These are phyloP conservation scores for Allygus modestus DNA, from an alignment of 2,888 invertebrate genomes.

Conservation along the genomic window DNA sequence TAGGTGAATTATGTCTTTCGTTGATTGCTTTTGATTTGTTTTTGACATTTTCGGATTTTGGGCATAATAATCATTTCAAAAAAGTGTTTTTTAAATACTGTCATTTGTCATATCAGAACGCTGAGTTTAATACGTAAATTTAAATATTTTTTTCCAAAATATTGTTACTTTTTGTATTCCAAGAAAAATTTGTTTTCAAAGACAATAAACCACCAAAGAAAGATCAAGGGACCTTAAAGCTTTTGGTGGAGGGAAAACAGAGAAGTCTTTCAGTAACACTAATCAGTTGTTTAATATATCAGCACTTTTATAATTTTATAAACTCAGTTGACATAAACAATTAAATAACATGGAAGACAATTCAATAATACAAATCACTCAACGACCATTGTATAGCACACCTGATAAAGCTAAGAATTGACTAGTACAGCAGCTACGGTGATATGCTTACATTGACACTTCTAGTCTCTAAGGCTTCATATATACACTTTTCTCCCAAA, in stretches of 20 bases:
- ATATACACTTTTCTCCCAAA: constrained; percentile 31
- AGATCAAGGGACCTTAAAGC: too few relatives aligned
- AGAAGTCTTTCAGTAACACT: constrained; percentile 26
- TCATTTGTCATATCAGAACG: too few relatives aligned
- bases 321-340: constrained; percentile 35
- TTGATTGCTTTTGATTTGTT: too few relatives aligned
- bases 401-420: constrained; percentile 40
- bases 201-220: too few relatives aligned
- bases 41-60: too few relatives aligned
- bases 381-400: not conserved
- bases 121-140: too few relatives aligned
- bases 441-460: not conserved
- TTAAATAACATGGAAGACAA: constrained; percentile 54
- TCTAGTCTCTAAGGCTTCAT: constrained; percentile 32
- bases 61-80: too few relatives aligned
- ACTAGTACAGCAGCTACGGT: constrained; percentile 10
- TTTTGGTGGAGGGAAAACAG: not conserved
- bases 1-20: too few relatives aligned
- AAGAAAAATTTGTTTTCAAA: too few relatives aligned
- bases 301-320: constrained; percentile 37
- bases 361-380: constrained; percentile 60
- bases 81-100: too few relatives aligned
- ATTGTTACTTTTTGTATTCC: too few relatives aligned
- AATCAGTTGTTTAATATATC: constrained; percentile 54
- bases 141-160: too few relatives aligned